Conservation (phyloP, 2,797 vertebrate genomes). For the Trachops cirrhosus region DNA sequence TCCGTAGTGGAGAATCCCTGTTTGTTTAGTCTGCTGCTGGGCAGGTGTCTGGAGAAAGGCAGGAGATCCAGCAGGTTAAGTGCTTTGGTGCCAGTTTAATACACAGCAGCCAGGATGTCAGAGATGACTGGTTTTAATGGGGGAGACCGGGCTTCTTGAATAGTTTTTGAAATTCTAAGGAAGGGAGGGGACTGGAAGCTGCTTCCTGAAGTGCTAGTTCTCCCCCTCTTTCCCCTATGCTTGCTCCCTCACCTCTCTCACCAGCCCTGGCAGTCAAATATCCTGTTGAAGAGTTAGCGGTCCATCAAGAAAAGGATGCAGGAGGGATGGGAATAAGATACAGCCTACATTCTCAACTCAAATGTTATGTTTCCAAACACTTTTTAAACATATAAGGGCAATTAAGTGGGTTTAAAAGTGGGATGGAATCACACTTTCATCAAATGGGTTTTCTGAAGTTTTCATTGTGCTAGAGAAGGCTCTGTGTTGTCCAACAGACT, state of each 20-base stretch:
- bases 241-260: neutral
- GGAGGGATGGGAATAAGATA: neutral
- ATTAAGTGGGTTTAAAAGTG: neutral
- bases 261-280: neutral
- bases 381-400: neutral
- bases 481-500: neutral
- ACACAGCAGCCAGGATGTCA: slow-evolving; percentile 57
- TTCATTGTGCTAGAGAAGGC: neutral
- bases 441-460: neutral
- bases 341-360: neutral
- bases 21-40: slow-evolving; percentile 88
- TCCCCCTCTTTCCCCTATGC: neutral
- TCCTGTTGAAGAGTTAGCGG: slow-evolving; percentile 40
- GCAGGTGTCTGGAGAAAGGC: slow-evolving; percentile 90
- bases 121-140: slow-evolving; percentile 70
- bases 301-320: slow-evolving; percentile 10
- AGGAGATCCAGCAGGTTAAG: slow-evolving; percentile 82
- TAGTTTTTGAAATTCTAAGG: slow-evolving; percentile 51
- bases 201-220: neutral
- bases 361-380: neutral
- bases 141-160: slow-evolving; percentile 47
- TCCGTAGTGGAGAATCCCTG: slow-evolving; percentile 87
- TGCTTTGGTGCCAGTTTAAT: slow-evolving; percentile 73
- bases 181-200: neutral
- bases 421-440: neutral